Base-by-base conservation (phyloP, 2,888 invertebrate genomes). In the Microctonus aethiopoides region DNA sequence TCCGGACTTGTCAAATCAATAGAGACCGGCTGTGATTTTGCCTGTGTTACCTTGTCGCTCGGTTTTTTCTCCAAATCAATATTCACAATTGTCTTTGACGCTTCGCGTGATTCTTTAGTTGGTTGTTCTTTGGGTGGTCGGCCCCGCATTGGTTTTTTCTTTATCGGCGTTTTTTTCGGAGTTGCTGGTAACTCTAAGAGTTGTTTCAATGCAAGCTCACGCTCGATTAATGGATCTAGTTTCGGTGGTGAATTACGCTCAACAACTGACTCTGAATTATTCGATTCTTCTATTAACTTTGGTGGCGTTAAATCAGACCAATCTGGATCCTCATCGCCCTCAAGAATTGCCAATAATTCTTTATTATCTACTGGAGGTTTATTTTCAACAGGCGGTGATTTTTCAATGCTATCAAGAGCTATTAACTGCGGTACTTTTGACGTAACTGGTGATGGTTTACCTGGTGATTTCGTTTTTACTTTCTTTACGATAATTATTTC, bases 181-280 rank as follows among this genome's bases (percentile, higher is more conserved):
- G 77, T 72, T 16, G 77, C 76, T 1, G 89, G 89, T 24, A 89
- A 79, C 74, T 89, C 89, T 41, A 87, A 84, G 5, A 90, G 84
- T 76, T 91, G 90, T 75, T 90, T 89, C 59, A 90, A 77, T 1
- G 90, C 90, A 22, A 90, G 83, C 81, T 90, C 89, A 24, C 88
- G 84, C 79, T 90, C 90, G 34, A 87, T 76, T 20, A 86, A 80
- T 9, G 88, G 87, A 73, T 87, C 86, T 32, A 87, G 78, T 76
- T 87, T 87, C 13, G 73, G 51, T 24, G 74, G 65, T 16, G 22
- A 70, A 22, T 61, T 68, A 29, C 57, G 68, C 20, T 73, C 69
- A 16, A 46, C 20, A 60, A 54, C 22, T 46, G 52, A 22, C 22
- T 5, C 65, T 10, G 54, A 9, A 36, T 65, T 29, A 29, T 56